Evolutionary conservation across 2,113 vertebrate genomes (phyloP).

Genomic region (Melanerpes aurifrons): DNA sequence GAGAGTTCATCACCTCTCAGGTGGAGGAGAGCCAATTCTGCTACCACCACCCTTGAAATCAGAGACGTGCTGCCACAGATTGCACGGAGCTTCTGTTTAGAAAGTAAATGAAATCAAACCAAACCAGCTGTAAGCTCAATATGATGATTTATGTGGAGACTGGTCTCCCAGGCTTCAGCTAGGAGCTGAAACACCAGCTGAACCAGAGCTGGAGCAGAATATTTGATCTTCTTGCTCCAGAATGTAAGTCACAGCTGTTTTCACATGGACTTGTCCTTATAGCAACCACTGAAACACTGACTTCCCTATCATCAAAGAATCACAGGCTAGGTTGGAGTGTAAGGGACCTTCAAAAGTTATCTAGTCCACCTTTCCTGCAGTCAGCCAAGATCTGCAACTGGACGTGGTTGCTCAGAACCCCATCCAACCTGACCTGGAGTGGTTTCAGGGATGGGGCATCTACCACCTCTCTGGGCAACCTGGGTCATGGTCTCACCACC

Average conservation of each 20-base stretch:
- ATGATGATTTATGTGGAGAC: not conserved
- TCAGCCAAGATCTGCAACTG: too few relatives aligned
- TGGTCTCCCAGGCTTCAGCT: not conserved
- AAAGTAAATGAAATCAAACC: not conserved
- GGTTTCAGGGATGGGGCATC: too few relatives aligned
- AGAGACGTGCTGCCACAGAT: not conserved
- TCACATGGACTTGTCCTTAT: not conserved
- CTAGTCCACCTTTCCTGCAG: too few relatives aligned
- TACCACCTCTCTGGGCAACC: too few relatives aligned
- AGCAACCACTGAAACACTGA: not conserved
- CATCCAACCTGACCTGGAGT: too few relatives aligned
- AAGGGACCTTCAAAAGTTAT: too few relatives aligned
- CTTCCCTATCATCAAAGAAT: not conserved
- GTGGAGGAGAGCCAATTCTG: not conserved
- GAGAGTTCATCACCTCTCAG: not conserved
- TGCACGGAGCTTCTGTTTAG: not conserved
- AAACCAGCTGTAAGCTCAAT: not conserved
- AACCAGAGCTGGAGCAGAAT: not conserved
- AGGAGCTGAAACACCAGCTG: not conserved
- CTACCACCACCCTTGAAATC: not conserved
- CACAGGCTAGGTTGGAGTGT: too few relatives aligned
- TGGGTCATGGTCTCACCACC: too few relatives aligned
- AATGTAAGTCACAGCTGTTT: not conserved
- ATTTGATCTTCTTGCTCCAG: not conserved
- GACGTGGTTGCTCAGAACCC: too few relatives aligned